A percentile compares a stretch with the other conserved stretches of the same genome.
Conservation (phyloP, 1,140 invertebrate genomes). For the Leptinotarsa undecemlineata region DNA sequence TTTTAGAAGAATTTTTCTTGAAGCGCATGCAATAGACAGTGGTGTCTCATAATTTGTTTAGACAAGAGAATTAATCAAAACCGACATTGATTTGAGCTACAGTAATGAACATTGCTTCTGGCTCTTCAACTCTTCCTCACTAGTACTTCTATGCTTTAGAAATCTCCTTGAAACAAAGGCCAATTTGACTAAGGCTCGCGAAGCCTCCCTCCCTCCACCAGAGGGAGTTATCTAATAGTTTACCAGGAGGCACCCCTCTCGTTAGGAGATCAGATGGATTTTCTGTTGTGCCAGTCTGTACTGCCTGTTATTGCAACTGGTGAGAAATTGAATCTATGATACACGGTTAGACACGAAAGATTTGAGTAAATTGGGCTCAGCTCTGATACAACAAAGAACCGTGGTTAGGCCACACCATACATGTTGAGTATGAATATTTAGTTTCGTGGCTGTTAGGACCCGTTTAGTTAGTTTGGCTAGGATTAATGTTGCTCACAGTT, state of each 20-base stretch:
- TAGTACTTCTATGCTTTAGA: neutral
- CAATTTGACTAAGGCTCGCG: neutral
- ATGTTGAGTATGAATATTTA: too few relatives aligned
- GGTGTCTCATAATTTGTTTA: neutral
- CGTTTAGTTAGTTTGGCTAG: too few relatives aligned
- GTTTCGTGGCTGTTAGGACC: too few relatives aligned
- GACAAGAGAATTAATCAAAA: neutral
- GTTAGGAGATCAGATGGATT: slow-evolving; percentile 52
- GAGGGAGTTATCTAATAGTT: slow-evolving; percentile 13
- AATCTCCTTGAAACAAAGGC: neutral
- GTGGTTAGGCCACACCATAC: too few relatives aligned
- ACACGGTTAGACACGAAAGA: slow-evolving; percentile 54
- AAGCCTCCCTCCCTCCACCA: slow-evolving; percentile 33
- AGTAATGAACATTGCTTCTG: neutral
- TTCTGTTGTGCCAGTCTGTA: slow-evolving; percentile 46
- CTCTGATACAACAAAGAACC: neutral
- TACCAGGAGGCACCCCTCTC: slow-evolving; percentile 34
- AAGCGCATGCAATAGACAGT: neutral
- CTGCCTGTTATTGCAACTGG: slow-evolving; percentile 48
- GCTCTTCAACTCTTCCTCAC: neutral
- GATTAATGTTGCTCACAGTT: too few relatives aligned
- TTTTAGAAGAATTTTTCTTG: neutral
- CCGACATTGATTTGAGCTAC: neutral
- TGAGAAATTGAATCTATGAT: slow-evolving; percentile 43
- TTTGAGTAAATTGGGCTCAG: slow-evolving; percentile 34